A percentile compares a stretch with the other conserved stretches of the same genome.
phyloP scores from a whole-genome alignment of 1,140 invertebrate species.

The Ephestia elutella region DNA sequence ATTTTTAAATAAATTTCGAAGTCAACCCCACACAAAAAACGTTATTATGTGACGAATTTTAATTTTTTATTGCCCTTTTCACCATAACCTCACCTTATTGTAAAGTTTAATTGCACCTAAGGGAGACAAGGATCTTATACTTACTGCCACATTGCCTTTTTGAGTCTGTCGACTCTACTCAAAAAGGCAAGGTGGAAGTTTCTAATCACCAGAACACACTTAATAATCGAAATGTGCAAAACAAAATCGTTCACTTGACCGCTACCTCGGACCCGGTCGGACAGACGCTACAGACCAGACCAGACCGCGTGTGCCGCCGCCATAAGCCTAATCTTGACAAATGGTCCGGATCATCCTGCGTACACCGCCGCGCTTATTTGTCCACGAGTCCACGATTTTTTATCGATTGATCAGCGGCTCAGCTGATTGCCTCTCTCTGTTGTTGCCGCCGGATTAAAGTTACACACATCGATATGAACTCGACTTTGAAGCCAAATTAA shows the following conservation, averaged over 20 bases:
- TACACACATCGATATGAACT: constrained; percentile 20
- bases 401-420: constrained; percentile 66
- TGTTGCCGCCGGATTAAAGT: constrained; percentile 60
- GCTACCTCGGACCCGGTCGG: constrained; percentile 1
- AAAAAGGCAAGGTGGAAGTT: too few species aligned
- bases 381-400: constrained; percentile 58
- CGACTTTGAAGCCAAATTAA: constrained; percentile 32
- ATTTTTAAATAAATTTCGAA: too few species aligned
- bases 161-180: too few species aligned
- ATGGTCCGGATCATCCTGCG: constrained; percentile 59
- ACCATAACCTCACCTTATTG: too few species aligned
- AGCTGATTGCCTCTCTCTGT: constrained; percentile 66
- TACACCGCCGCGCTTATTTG: constrained; percentile 44
- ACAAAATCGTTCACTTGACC: constrained; percentile 10
- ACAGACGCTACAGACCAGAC: constrained; percentile 10
- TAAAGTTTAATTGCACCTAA: too few species aligned
- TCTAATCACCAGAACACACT: too few species aligned
- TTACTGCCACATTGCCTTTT: too few species aligned
- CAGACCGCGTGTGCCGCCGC: constrained; percentile 14
- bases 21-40: too few species aligned
- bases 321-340: constrained; percentile 65
- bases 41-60: too few species aligned
- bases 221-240: background rate
- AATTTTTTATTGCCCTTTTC: too few species aligned
- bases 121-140: too few species aligned